Evolutionary conservation across 2,797 vertebrate species (phyloP).

Genomic region (Falco peregrinus): DNA sequence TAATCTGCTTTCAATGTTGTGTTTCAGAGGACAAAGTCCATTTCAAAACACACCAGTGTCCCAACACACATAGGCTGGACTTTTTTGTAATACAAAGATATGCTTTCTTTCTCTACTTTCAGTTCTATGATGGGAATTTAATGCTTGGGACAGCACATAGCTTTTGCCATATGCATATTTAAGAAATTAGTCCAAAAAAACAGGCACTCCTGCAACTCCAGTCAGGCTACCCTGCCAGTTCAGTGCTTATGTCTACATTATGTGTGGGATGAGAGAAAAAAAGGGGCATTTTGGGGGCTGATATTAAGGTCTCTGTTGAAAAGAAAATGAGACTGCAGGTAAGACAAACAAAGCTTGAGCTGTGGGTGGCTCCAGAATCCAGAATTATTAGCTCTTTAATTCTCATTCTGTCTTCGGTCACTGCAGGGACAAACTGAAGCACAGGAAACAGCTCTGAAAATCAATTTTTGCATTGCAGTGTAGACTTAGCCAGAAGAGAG

Average conservation of each 20-base stretch:
- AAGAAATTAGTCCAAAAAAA: neutral
- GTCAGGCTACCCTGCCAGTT: neutral
- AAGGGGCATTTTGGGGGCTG: neutral
- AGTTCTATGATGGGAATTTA: neutral
- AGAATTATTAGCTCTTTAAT: constrained; percentile 19
- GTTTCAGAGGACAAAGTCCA: neutral
- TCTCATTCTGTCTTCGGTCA: neutral
- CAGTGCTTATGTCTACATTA: neutral
- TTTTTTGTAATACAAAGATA: neutral
- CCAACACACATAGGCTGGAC: accelerated
- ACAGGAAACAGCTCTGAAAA: constrained; percentile 16
- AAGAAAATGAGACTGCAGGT: neutral
- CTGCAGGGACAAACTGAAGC: neutral
- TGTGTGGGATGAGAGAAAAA: neutral
- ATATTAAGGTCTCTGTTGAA: neutral
- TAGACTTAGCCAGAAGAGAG: neutral
- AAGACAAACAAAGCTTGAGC: neutral
- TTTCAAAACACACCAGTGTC: neutral
- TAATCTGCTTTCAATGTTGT: neutral
- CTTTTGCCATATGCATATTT: neutral
- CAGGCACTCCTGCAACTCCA: neutral
- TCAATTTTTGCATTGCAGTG: neutral
- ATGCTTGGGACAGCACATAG: neutral
- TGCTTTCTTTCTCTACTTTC: neutral
- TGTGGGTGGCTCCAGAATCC: neutral